These are phyloP conservation scores for Sciurus carolinensis DNA, from an alignment of 2,797 vertebrate genomes.

Conservation along the genomic window DNA sequence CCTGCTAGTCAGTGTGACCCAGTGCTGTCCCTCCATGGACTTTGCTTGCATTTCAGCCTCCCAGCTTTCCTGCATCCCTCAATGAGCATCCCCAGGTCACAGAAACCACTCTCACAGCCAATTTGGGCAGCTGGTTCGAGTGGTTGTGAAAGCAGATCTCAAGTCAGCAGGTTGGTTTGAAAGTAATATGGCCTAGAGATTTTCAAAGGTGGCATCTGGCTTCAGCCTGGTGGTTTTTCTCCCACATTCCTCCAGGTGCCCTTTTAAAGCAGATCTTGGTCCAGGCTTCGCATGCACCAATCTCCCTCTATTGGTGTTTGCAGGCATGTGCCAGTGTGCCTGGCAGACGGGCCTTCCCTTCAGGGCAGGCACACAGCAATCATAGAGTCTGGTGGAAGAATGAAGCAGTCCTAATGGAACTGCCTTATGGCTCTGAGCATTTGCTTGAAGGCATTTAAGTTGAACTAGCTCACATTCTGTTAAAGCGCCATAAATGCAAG, in stretches of 20 bases:
- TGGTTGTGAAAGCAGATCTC: neutral
- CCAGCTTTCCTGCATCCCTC: conserved; percentile 37
- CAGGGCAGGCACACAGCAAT: conserved; percentile 64
- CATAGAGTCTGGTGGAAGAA: conserved; percentile 71
- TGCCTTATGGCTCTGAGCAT: conserved; percentile 70
- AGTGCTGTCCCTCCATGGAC: conserved; percentile 89
- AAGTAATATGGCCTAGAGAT: neutral
- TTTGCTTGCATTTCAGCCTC: conserved; percentile 86
- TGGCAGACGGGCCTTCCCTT: conserved; percentile 69
- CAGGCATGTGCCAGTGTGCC: conserved; percentile 61
- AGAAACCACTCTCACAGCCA: conserved; percentile 52
- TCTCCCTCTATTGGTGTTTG: conserved; percentile 57
- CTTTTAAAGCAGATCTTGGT: conserved; percentile 66
- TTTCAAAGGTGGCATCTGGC: conserved; percentile 78
- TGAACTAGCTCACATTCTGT: conserved; percentile 75
- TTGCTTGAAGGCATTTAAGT: conserved; percentile 70
- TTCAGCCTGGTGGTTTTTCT: neutral
- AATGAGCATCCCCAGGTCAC: conserved; percentile 29
- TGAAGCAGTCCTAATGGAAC: conserved; percentile 68
- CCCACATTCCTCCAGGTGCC: conserved; percentile 27
- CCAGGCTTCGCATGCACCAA: conserved; percentile 7
- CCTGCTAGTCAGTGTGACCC: conserved; percentile 91
- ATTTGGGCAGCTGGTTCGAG: neutral
- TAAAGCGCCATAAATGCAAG: conserved; percentile 77
- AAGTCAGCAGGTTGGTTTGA: conserved; percentile 40